Evolutionary conservation across 2,113 vertebrate genomes (phyloP).

Genomic region (Mustela lutreola): DNA sequence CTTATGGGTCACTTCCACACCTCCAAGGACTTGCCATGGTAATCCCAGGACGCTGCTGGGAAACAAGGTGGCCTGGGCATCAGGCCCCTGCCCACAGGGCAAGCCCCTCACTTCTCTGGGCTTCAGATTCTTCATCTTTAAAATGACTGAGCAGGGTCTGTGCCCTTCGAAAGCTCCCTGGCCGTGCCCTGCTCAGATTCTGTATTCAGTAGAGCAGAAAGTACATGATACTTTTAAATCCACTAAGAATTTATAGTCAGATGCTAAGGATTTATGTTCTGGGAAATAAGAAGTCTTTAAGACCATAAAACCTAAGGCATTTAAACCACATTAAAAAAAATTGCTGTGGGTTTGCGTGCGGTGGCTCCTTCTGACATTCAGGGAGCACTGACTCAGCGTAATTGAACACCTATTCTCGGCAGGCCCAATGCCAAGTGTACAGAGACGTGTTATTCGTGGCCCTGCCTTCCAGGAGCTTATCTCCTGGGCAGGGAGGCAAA

Average conservation of each 20-base stretch:
- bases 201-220: slow-evolving; percentile 76
- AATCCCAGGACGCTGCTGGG: neutral
- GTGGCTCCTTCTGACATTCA: neutral
- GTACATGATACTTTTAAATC: slow-evolving; percentile 75
- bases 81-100: neutral
- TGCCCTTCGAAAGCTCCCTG: slow-evolving; percentile 37
- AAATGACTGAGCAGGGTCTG: slow-evolving; percentile 42
- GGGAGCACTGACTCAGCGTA: neutral
- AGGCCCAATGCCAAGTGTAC: neutral
- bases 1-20: neutral
- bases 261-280: slow-evolving; percentile 78
- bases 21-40: neutral
- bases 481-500: neutral
- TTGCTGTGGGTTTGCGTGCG: neutral
- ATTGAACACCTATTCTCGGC: neutral
- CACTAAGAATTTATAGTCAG: slow-evolving; percentile 79
- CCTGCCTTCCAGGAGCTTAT: neutral
- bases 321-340: slow-evolving; percentile 27
- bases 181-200: slow-evolving; percentile 65
- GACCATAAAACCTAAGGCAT: slow-evolving; percentile 68
- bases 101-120: neutral
- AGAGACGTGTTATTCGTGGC: neutral
- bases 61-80: neutral
- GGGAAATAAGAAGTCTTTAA: slow-evolving; percentile 72
- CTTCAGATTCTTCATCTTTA: slow-evolving; percentile 33